Conservation (phyloP, 2,888 invertebrate genomes). For the Philereme transversata region DNA sequence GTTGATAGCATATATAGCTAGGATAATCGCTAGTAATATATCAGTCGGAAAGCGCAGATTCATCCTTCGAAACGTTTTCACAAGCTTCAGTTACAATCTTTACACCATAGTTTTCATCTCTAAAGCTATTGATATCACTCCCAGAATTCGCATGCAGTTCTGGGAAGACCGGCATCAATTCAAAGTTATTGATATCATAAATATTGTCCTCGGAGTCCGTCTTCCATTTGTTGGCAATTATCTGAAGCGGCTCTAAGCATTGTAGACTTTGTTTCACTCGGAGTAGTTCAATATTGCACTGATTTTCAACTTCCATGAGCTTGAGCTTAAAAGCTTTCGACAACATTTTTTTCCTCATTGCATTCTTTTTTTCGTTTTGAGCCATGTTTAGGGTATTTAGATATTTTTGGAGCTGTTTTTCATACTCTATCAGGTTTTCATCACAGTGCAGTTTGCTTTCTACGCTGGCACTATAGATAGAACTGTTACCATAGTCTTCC, state of each 20-base stretch:
- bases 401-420: constrained; percentile 74
- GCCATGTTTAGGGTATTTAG: constrained; percentile 75
- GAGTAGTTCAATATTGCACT: constrained; percentile 75
- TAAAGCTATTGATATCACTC: constrained; percentile 50
- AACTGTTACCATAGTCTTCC: constrained; percentile 26
- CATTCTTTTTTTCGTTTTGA: constrained; percentile 75
- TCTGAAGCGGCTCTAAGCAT: constrained; percentile 71
- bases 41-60: constrained; percentile 38
- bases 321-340: constrained; percentile 75
- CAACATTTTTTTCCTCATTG: constrained; percentile 75
- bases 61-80: constrained; percentile 42
- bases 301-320: constrained; percentile 76
- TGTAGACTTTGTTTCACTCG: constrained; percentile 77
- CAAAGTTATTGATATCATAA: constrained; percentile 62
- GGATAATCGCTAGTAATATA: no score
- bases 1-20: not conserved
- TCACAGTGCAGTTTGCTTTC: constrained; percentile 67
- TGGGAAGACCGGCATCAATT: constrained; percentile 66
- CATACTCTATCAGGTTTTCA: constrained; percentile 72
- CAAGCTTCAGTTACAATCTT: constrained; percentile 34
- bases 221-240: constrained; percentile 74
- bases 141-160: constrained; percentile 56
- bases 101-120: constrained; percentile 44
- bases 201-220: constrained; percentile 46
- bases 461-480: constrained; percentile 56